Evolutionary conservation across 2,113 vertebrate species (phyloP).

Genomic region (Notothenia rossii): DNA sequence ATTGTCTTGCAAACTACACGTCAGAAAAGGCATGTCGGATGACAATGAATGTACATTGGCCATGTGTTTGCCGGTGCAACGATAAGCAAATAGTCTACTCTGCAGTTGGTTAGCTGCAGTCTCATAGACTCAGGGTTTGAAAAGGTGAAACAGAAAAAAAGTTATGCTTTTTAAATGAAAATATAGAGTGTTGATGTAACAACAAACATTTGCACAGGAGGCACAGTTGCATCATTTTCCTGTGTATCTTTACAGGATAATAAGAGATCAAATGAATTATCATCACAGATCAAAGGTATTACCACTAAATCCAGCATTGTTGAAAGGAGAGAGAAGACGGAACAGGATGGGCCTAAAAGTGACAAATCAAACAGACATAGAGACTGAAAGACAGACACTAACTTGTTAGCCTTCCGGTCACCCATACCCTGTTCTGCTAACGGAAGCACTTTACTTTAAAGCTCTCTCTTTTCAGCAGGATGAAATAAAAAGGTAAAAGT

Average conservation of each 20-base stretch:
- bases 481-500: constrained; percentile 80
- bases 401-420: constrained; percentile 84
- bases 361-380: constrained; percentile 48
- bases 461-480: constrained; percentile 76
- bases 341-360: constrained; percentile 41
- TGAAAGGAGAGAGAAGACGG: constrained; percentile 38
- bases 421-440: constrained; percentile 79
- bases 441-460: constrained; percentile 85
- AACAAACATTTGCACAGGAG: constrained; percentile 21
- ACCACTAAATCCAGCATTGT: constrained; percentile 41
- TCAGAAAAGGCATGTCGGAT: too few species aligned
- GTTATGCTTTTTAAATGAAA: too few species aligned
- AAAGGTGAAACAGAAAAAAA: too few species aligned
- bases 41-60: too few species aligned
- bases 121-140: too few species aligned
- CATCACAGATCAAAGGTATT: constrained; percentile 52
- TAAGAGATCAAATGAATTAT: constrained; percentile 39
- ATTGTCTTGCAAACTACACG: too few species aligned
- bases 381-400: constrained; percentile 52
- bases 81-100: too few species aligned
- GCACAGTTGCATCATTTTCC: constrained; percentile 4
- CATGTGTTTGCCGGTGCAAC: too few species aligned
- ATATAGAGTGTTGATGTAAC: too few species aligned
- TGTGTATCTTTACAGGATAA: constrained; percentile 14
- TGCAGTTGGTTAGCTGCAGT: too few species aligned